These are phyloP conservation scores for Elaeidobius kamerunicus DNA, from an alignment of 2,888 invertebrate species.

Conservation along the genomic window DNA sequence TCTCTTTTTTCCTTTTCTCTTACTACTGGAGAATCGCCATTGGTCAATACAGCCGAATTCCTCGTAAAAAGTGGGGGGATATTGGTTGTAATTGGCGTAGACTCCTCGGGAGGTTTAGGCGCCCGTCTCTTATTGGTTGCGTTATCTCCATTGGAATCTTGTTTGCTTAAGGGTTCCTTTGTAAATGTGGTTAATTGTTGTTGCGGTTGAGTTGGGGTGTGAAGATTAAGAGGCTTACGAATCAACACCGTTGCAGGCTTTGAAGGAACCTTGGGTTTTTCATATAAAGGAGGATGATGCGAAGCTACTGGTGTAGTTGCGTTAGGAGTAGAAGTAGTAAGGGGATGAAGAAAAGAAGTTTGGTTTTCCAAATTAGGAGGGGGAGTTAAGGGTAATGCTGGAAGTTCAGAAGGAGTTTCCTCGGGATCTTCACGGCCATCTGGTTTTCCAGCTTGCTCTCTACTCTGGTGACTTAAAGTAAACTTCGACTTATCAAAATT, in stretches of 20 bases:
- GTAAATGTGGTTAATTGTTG: constrained; percentile 41
- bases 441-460: constrained; percentile 80
- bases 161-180: constrained; percentile 53
- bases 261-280: constrained; percentile 67
- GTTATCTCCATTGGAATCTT: constrained; percentile 48
- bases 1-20: constrained; percentile 72
- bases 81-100: constrained; percentile 35
- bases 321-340: constrained; percentile 2
- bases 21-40: constrained; percentile 56
- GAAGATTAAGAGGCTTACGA: constrained; percentile 36
- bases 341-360: constrained; percentile 67
- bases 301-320: not conserved
- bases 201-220: not conserved
- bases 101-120: constrained; percentile 70
- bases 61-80: constrained; percentile 55
- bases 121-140: constrained; percentile 68
- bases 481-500: constrained; percentile 7
- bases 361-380: constrained; percentile 57
- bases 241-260: constrained; percentile 57
- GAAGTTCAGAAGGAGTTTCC: constrained; percentile 60
- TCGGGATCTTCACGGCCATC: constrained; percentile 85
- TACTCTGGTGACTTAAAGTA: constrained; percentile 50
- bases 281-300: constrained; percentile 39
- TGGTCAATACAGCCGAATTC: constrained; percentile 54
- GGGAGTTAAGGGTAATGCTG: constrained; percentile 68